These are phyloP conservation scores for Ditula angustiorana DNA, from an alignment of 2,888 invertebrate species.

Conservation along the genomic window DNA sequence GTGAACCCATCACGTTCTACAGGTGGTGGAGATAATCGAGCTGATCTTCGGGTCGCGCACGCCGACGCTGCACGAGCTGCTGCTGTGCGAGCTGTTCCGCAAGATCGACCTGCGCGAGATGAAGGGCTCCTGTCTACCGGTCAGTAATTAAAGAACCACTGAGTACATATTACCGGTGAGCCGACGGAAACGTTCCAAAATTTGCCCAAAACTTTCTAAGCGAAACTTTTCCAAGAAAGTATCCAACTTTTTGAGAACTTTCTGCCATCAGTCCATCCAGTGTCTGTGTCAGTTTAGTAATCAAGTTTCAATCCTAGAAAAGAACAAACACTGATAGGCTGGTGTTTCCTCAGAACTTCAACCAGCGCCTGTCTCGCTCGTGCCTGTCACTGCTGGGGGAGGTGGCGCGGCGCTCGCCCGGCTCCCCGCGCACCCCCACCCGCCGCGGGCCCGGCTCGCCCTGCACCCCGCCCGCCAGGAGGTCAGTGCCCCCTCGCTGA, in stretches of 20 bases:
- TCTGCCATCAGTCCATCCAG: no score
- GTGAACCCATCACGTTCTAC: conserved; percentile 21
- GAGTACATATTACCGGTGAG: no score
- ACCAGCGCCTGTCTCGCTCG: conserved; percentile 77
- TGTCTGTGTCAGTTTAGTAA: no score
- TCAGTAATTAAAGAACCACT: no score
- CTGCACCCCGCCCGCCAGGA: conserved; percentile 61
- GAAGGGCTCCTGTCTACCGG: conserved; percentile 92
- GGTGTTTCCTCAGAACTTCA: conserved; percentile 71
- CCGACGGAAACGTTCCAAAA: no score
- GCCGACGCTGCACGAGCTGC: conserved; percentile 92
- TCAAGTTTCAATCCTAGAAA: no score
- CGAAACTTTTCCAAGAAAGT: no score
- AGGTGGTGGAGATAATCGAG: conserved; percentile 92
- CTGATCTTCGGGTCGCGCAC: conserved; percentile 91
- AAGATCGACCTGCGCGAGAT: conserved; percentile 95
- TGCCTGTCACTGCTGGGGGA: conserved; percentile 77
- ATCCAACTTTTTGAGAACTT: no score
- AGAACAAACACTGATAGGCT: no score
- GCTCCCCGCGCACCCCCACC: conserved; percentile 48
- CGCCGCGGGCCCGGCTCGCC: conserved; percentile 57
- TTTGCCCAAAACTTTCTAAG: no score
- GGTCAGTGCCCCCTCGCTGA: conserved; percentile 48
- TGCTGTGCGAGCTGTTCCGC: conserved; percentile 93
- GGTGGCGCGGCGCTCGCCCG: conserved; percentile 71